phyloP scores from a whole-genome alignment of 1,140 invertebrate genomes.

The Drosophila azteca region DNA sequence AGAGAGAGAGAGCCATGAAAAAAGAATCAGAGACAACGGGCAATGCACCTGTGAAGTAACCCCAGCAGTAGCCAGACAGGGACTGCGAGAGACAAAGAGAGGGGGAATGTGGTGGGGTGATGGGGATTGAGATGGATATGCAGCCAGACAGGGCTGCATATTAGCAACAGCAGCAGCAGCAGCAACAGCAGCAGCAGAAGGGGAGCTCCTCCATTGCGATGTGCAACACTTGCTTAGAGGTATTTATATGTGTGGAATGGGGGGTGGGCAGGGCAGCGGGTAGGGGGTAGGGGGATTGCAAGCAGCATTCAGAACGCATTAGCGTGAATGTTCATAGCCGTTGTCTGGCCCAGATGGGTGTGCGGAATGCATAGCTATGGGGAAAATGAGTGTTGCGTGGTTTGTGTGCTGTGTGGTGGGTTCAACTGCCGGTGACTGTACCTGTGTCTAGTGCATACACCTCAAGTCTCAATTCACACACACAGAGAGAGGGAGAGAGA shows the following conservation, averaged over 20 bases:
- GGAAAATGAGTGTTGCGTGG: slow-evolving; percentile 2
- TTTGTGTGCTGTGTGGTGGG: slow-evolving; percentile 1
- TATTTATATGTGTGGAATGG: slow-evolving; percentile 35
- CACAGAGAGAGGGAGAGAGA: too few relatives aligned
- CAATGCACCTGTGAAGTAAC: slow-evolving; percentile 54
- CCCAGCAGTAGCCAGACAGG: slow-evolving; percentile 2
- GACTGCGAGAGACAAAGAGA: slow-evolving; percentile 4
- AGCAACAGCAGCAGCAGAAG: slow-evolving; percentile 8
- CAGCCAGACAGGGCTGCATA: slow-evolving; percentile 22
- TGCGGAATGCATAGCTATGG: slow-evolving; percentile 19
- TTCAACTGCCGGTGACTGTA: slow-evolving; percentile 50
- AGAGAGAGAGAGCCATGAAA: neutral
- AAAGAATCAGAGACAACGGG: slow-evolving; percentile 15
- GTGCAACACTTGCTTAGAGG: slow-evolving; percentile 35
- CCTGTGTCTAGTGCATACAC: slow-evolving; percentile 70
- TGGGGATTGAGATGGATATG: slow-evolving; percentile 7
- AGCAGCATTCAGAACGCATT: slow-evolving; percentile 74
- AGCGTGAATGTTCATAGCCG: slow-evolving; percentile 77
- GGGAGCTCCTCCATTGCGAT: slow-evolving; percentile 22
- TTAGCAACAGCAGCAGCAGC: slow-evolving; percentile 42
- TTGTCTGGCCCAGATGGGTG: slow-evolving; percentile 39
- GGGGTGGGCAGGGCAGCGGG: too few relatives aligned
- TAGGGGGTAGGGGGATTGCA: slow-evolving; percentile 28
- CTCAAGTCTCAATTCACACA: slow-evolving; percentile 59
- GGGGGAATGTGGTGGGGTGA: too few relatives aligned